Base-by-base conservation (phyloP, 2,888 invertebrate genomes). In the Argyra leucocephala region DNA sequence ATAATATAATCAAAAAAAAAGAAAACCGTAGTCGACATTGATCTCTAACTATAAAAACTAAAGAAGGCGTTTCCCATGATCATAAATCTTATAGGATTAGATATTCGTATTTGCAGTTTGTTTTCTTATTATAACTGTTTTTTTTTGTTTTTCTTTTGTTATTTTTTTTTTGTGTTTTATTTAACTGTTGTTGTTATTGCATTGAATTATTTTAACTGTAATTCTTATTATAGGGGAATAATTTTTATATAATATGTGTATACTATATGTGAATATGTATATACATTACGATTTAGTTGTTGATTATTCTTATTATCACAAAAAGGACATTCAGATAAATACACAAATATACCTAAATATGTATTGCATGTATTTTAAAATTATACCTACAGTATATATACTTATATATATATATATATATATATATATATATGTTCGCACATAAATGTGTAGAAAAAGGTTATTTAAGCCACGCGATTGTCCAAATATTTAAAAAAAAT, bases 1-100 rank as follows among this genome's bases (percentile, higher is more conserved):
- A 48, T 7, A 48, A 48, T 5, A 48, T 1, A 48, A 18, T 1
- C 48, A 48, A 48, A 48, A 48, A 48, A 48, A 48, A 31, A 31
- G 12, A 10, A 2, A 6, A 31, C 31, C 9, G 18, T 48, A 59
- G 59, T 23, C 23, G 23, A 59, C 59, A 59, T 18, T 59, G 59
- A 59, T 59, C 59, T 15, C 23, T 23, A 23, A 23, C 1, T n/a
- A 59, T 15, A 12, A 15, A 48, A 48, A 48, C 48, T 48, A 48
- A 48, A 48, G 48, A 24, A 59, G 59, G 59, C 59, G 59, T 59
- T 59, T 59, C 59, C 59, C 59, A 59, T 59, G 59, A 59, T 59
- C 59, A 59, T 59, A 59, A 59, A 59, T 59, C 59, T 59, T 59
- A 59, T 59, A 22, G 59, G 59, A 59, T 59, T 59, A 59, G 59